phyloP scores from a whole-genome alignment of 2,113 vertebrate species.

The Hyla sarda region DNA sequence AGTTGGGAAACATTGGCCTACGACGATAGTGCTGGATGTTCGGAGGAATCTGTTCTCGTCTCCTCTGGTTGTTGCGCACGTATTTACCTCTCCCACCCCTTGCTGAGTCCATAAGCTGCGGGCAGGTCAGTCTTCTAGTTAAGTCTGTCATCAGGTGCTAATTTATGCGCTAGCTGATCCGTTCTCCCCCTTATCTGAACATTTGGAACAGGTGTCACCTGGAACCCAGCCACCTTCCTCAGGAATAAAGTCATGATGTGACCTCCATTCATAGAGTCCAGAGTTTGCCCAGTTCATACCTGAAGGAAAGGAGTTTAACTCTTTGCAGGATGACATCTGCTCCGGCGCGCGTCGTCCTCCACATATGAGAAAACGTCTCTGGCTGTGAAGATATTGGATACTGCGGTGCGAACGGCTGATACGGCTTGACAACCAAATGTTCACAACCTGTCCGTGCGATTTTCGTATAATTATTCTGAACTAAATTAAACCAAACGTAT shows the following conservation, averaged over 20 bases:
- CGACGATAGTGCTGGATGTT: no score
- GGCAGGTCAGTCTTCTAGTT: constrained; percentile 57
- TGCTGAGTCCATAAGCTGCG: constrained; percentile 52
- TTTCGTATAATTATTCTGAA: not conserved
- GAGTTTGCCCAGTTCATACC: not conserved
- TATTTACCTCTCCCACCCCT: constrained; percentile 29
- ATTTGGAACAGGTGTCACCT: constrained; percentile 60
- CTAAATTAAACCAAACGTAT: not conserved
- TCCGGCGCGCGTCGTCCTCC: not conserved
- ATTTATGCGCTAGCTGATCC: constrained; percentile 59
- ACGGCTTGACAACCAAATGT: not conserved
- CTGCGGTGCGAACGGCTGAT: not conserved
- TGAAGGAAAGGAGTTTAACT: constrained; percentile 28
- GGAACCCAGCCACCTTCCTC: constrained; percentile 49
- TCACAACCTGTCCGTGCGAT: not conserved
- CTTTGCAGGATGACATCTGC: constrained; percentile 13
- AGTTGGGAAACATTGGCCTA: no score
- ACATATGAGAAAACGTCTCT: not conserved
- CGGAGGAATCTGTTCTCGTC: constrained; percentile 38
- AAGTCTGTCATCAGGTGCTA: constrained; percentile 60
- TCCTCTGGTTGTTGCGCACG: constrained; percentile 42
- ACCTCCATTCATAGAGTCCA: constrained; percentile 50
- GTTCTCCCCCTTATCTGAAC: constrained; percentile 54
- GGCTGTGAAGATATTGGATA: not conserved
- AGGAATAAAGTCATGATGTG: constrained; percentile 50